A percentile compares a stretch with the other conserved stretches of the same genome.
Evolutionary conservation across 2,113 vertebrate species (phyloP).

Genomic region (Accipiter cooperii): DNA sequence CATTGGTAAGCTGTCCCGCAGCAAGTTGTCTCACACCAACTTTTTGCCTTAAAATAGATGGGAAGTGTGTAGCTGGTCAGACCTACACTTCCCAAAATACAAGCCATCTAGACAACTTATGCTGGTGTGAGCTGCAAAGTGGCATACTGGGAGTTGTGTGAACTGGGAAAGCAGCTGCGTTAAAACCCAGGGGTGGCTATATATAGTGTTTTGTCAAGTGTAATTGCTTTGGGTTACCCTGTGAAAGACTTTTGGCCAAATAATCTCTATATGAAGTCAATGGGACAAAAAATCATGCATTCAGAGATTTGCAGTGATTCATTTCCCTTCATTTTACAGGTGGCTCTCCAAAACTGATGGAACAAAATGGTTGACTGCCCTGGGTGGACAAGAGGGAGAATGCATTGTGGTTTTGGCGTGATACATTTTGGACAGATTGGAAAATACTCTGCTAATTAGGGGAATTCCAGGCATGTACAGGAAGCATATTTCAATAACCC

Average conservation of each 20-base stretch:
- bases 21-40: neutral
- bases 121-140: neutral
- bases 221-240: neutral
- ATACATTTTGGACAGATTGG: slow-evolving; percentile 58
- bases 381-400: slow-evolving; percentile 5
- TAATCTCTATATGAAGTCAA: neutral
- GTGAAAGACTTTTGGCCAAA: neutral
- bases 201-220: neutral
- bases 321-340: neutral
- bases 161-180: neutral
- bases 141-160: neutral
- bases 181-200: neutral
- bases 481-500: slow-evolving; percentile 60
- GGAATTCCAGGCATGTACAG: slow-evolving; percentile 78
- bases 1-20: neutral
- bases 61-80: neutral
- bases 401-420: neutral
- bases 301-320: neutral
- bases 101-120: neutral
- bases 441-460: slow-evolving; percentile 79
- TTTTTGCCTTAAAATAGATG: neutral
- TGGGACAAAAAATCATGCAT: neutral
- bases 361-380: neutral
- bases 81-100: neutral
- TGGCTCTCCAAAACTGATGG: neutral